phyloP scores from a whole-genome alignment of 2,888 invertebrate genomes.

The Cephus rjabovi region DNA sequence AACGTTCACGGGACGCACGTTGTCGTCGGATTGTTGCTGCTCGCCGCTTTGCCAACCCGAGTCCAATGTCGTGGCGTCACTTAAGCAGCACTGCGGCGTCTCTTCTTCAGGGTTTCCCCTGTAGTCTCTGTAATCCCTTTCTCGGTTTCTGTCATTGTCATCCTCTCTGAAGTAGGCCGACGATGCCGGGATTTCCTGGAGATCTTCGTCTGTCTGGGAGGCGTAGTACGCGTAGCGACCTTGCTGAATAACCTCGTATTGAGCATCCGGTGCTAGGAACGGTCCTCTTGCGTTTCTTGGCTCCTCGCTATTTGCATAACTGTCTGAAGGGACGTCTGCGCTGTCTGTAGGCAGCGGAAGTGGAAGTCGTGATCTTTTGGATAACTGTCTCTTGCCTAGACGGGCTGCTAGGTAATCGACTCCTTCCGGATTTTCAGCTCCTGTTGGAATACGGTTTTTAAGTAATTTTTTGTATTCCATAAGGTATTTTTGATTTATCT shows the following conservation, averaged over 20 bases:
- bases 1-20: conserved; percentile 58
- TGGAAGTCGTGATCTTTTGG: conserved; percentile 70
- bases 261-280: conserved; percentile 73
- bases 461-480: conserved; percentile 51
- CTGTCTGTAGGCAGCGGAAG: conserved; percentile 51
- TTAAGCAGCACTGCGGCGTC: conserved; percentile 70
- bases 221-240: conserved; percentile 55
- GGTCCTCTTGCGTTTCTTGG: conserved; percentile 61
- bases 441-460: conserved; percentile 53
- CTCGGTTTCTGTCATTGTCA: conserved; percentile 52
- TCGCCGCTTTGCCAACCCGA: conserved; percentile 77
- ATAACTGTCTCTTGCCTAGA: conserved; percentile 71
- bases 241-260: conserved; percentile 73
- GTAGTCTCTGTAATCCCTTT: conserved; percentile 68
- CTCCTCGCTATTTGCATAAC: conserved; percentile 51
- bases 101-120: conserved; percentile 56
- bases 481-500: conserved; percentile 12
- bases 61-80: conserved; percentile 74
- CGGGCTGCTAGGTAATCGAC: conserved; percentile 73
- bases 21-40: conserved; percentile 54
- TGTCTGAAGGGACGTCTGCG: conserved; percentile 48
- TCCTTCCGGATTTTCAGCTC: conserved; percentile 60
- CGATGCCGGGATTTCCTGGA: conserved; percentile 43
- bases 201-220: conserved; percentile 51
- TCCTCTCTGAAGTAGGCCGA: conserved; percentile 42